Base-by-base conservation (phyloP, 2,888 invertebrate genomes). In the Drosophila helvetica region DNA sequence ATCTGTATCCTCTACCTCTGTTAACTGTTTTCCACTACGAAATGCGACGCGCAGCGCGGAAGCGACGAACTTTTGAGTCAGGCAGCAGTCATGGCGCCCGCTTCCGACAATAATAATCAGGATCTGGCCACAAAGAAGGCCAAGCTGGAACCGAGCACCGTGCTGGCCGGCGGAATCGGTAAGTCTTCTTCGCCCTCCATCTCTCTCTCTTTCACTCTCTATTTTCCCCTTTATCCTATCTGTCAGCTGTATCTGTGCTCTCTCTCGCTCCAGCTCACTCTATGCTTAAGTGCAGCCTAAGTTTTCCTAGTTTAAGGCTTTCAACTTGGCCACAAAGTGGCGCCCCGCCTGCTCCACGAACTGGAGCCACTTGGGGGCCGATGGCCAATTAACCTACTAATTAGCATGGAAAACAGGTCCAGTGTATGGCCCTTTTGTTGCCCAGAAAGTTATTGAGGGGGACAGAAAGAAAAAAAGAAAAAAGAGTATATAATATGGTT, bases 21-120 rank as follows among this genome's bases (percentile, higher is more conserved):
- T 76, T 56, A 59, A 56, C 71, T 38, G 38, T 38, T 1, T 7
- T 5, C n/a, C 22, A 22, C 22, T 22, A 1, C 19, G 19, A 19
- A 19, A 1, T 19, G 19, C 19, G 19, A 19, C 15, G 38, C n/a
- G 38, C 96, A 98, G 98, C 96, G 98, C 94, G 98, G 98, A 94
- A 98, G 98, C 93, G 98, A 98, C 95, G 98, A 98, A 95, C 95
- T 98, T 93, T 95, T 98, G 93, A 97, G 97, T 93, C 97, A 97
- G 94, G 96, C 96, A 93, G 96, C 96, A 94, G 97, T 98, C 93
- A 97, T 98, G 96, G 96, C 96, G 93, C 96, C 96, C 91, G 96
- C 96, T 93, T 97, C 97, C 93, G 98, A 98, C 93, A 97, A 97
- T 94, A 98, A 97, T 93, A 98, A 98, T 93, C 95, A 95, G 92